Base-by-base conservation (phyloP, 2,888 invertebrate genomes). In the Perithous albicinctus region DNA sequence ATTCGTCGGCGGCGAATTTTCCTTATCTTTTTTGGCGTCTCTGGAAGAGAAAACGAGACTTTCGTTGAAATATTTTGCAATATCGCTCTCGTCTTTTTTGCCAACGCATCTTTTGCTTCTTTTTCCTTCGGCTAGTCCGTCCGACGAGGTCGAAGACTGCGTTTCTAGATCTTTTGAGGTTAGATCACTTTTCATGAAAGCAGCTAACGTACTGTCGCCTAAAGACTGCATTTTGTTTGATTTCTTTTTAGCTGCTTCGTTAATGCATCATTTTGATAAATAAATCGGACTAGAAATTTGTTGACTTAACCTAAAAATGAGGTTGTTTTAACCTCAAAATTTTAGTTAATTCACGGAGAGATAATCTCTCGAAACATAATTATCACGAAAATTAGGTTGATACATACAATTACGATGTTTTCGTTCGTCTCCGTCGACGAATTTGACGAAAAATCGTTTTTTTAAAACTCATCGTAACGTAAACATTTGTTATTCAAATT, bases 31-130 rank as follows among this genome's bases (percentile, higher is more conserved):
- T 7, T 15, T 29, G n/a, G 15, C 10, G n/a, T 66, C 59, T n/a
- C 59, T 70, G n/a, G 75, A 35, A 5, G 56, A 35, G 18, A 74
- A 74, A n/a, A 70, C 61, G 32, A 78, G 61, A 38, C 35, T 84
- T 4, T 86, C 83, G 56, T 84, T 82, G 23, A 88, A 86, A 83
- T 87, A 87, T 77, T 87, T 83, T 35, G 70, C 84, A 3, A 88
- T 51, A 61, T 89, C 84, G 56, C 79, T 87, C 10, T 77, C 74
- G 43, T 85, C 78, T 10, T 78, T 63, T 23, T 38, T 80, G 7
- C 12, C 64, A 23, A 29, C 29, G 1, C 35, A 54, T 69, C 64
- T n/a, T 23, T 59, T 66, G 35, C 32, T 77, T 63, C 7, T 83
- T 1, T 56, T 46, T 54, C 77, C 81, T 32, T 67, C 56, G 0